These are phyloP conservation scores for Tor tambroides DNA, from an alignment of 2,113 vertebrate species.

Conservation along the genomic window DNA sequence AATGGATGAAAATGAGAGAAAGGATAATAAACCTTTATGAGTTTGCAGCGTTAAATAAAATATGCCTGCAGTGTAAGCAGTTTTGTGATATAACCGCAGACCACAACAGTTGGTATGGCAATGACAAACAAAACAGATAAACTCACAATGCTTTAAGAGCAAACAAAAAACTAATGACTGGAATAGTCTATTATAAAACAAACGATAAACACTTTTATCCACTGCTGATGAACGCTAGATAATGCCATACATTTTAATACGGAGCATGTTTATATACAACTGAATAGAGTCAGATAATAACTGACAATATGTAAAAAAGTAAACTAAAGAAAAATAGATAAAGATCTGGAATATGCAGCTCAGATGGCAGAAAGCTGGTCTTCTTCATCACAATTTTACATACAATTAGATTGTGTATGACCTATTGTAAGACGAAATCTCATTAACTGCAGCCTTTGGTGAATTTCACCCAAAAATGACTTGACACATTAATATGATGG, in stretches of 20 bases:
- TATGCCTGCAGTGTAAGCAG: slow-evolving; percentile 35
- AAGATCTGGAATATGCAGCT: too few species aligned
- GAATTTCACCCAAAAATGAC: too few species aligned
- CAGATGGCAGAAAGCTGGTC: too few species aligned
- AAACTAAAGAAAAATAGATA: too few species aligned
- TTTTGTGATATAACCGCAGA: slow-evolving; percentile 37
- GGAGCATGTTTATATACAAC: not conserved
- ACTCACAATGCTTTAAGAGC: slow-evolving; percentile 22
- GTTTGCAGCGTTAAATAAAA: slow-evolving; percentile 38
- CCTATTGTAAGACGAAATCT: too few species aligned
- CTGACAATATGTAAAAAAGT: too few species aligned
- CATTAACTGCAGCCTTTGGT: too few species aligned
- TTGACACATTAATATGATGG: too few species aligned
- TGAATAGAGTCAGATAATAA: not conserved
- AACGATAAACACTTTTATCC: slow-evolving; percentile 2
- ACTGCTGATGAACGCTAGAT: not conserved
- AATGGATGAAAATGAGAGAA: slow-evolving; percentile 44
- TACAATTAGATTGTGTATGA: too few species aligned
- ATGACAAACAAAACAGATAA: slow-evolving; percentile 41
- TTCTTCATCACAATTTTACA: too few species aligned
- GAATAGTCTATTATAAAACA: not conserved
- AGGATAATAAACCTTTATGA: slow-evolving; percentile 44
- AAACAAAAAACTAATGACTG: slow-evolving; percentile 15
- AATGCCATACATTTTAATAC: not conserved
- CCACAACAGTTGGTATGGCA: slow-evolving; percentile 34